Evolutionary conservation across 2,888 invertebrate species (phyloP).

Genomic region (Unio delphinus): DNA sequence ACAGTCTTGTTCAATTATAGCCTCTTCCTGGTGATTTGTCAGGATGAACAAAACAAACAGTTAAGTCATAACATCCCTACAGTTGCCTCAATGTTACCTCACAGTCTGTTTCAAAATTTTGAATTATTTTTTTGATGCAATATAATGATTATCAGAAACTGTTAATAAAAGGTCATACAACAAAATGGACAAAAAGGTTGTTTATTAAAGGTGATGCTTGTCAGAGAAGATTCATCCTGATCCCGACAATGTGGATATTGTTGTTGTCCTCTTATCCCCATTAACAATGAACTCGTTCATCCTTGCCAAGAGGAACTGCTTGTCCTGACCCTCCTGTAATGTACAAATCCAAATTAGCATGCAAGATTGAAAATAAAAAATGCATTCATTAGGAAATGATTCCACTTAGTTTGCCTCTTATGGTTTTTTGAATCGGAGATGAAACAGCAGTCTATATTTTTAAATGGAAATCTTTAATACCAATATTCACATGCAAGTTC

Average conservation of each 20-base stretch:
- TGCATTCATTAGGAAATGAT: neutral
- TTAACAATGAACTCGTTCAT: constrained; percentile 46
- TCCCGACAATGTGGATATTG: constrained; percentile 1
- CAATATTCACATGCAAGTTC: too few relatives aligned
- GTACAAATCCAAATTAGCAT: constrained; percentile 1
- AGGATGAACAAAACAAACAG: too few relatives aligned
- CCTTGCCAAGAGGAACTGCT: constrained; percentile 82
- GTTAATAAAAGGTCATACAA: neutral
- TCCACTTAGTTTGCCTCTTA: neutral
- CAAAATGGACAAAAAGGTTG: constrained; percentile 1
- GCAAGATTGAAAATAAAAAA: too few relatives aligned
- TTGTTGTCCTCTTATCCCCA: neutral
- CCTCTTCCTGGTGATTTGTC: neutral
- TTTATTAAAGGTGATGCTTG: neutral
- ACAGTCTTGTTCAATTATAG: too few relatives aligned
- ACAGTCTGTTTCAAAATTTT: too few relatives aligned
- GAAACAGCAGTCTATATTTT: too few relatives aligned
- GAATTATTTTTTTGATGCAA: too few relatives aligned
- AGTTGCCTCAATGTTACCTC: too few relatives aligned
- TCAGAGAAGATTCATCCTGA: constrained; percentile 2
- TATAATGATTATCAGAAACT: too few relatives aligned
- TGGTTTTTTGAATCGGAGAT: too few relatives aligned
- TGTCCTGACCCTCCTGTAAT: constrained; percentile 89
- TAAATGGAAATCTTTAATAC: too few relatives aligned
- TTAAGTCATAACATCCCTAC: too few relatives aligned